phyloP scores from a whole-genome alignment of 2,113 vertebrate species.

The Ammodramus savannarum region DNA sequence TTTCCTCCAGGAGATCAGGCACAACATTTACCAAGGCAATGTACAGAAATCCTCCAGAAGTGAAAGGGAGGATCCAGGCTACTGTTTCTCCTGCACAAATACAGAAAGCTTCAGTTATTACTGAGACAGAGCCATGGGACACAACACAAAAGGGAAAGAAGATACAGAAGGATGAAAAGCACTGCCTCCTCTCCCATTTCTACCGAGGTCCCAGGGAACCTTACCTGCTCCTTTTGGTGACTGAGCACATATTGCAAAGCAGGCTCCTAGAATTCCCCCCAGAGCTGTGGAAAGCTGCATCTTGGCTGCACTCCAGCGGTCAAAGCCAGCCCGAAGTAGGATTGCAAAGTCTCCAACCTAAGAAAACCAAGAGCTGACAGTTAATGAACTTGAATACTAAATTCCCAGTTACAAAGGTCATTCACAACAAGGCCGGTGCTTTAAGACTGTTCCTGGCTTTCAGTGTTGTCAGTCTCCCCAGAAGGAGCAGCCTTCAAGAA shows the following conservation, averaged over 20 bases:
- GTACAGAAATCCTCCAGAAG: constrained; percentile 94
- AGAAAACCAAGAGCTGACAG: neutral
- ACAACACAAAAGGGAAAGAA: neutral
- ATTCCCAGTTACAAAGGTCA: neutral
- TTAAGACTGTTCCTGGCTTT: neutral
- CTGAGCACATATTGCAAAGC: constrained; percentile 90
- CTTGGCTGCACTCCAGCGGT: constrained; percentile 94
- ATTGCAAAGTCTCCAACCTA: constrained; percentile 98
- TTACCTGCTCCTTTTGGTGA: constrained; percentile 91
- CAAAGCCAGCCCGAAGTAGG: constrained; percentile 94
- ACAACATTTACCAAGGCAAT: constrained; percentile 95
- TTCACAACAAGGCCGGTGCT: neutral
- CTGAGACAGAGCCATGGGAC: neutral
- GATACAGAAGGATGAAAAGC: neutral
- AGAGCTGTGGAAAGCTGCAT: constrained; percentile 93
- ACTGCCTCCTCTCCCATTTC: neutral
- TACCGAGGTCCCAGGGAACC: neutral
- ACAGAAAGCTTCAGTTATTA: neutral
- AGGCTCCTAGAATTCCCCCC: constrained; percentile 89
- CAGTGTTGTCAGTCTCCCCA: neutral
- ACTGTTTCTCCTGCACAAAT: constrained; percentile 76
- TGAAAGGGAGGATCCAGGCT: constrained; percentile 94
- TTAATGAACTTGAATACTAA: neutral
- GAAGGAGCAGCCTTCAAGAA: neutral
- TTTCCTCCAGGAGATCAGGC: constrained; percentile 92